phyloP scores from a whole-genome alignment of 2,113 vertebrate genomes.

The Actenoides lindsayi region DNA sequence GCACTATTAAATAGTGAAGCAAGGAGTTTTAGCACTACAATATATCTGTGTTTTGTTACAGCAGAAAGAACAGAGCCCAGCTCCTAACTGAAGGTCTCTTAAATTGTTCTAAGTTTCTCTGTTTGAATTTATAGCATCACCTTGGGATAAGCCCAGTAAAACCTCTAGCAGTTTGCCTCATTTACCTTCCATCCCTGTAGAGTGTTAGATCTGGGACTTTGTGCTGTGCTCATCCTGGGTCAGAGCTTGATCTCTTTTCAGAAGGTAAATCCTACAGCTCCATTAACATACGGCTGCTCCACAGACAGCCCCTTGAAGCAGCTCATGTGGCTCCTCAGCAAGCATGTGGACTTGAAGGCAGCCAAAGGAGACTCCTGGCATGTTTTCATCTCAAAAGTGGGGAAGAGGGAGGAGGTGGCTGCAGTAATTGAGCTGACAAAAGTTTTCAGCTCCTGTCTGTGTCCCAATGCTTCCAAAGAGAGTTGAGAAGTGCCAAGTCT shows the following conservation, averaged over 20 bases:
- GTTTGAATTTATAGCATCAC: neutral
- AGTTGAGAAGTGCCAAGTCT: neutral
- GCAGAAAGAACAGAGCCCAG: neutral
- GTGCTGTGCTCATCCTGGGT: neutral
- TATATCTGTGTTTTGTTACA: neutral
- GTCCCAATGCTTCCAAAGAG: neutral
- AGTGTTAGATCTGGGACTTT: neutral
- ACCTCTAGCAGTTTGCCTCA: neutral
- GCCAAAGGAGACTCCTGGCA: constrained; percentile 1
- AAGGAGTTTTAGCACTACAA: neutral
- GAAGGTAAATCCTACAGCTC: neutral
- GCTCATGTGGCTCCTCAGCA: neutral
- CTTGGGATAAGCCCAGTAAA: neutral
- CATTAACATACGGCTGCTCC: fast-evolving
- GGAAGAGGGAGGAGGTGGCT: neutral
- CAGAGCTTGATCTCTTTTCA: neutral
- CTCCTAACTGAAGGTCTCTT: neutral
- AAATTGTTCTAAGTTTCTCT: neutral
- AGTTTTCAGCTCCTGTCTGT: neutral
- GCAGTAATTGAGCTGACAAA: neutral
- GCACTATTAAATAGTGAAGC: neutral
- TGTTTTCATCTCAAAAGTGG: neutral
- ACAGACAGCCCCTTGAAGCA: neutral
- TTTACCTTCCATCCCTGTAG: neutral
- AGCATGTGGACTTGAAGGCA: neutral